These are phyloP conservation scores for Setipinna tenuifilis DNA, from an alignment of 2,797 vertebrate genomes.

Conservation along the genomic window DNA sequence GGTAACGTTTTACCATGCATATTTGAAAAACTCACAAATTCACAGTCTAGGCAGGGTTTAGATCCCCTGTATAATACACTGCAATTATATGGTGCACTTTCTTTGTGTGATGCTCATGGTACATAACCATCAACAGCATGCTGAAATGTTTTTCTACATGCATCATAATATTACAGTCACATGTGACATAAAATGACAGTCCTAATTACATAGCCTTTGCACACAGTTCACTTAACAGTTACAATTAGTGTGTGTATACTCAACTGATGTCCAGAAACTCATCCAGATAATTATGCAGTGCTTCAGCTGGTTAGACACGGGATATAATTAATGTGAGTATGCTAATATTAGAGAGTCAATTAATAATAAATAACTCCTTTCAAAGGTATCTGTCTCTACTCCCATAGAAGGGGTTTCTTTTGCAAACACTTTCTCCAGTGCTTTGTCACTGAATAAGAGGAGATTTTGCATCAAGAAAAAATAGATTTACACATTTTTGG, in stretches of 20 bases:
- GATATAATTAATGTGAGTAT: conserved; percentile 53
- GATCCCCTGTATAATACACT: background rate
- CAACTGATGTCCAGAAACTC: conserved; percentile 25
- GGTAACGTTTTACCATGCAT: too few relatives aligned
- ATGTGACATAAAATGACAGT: conserved; percentile 51
- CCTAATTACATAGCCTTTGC: conserved; percentile 41
- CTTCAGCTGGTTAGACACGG: conserved; percentile 38
- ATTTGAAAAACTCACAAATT: too few relatives aligned
- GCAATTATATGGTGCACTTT: background rate
- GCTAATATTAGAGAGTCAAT: conserved; percentile 48
- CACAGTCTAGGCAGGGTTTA: too few relatives aligned
- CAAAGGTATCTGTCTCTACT: conserved; percentile 14
- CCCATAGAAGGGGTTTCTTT: background rate
- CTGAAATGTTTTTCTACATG: background rate
- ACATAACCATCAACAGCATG: conserved; percentile 7
- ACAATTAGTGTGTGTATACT: conserved; percentile 59
- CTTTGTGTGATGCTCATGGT: background rate
- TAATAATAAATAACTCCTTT: conserved; percentile 47
- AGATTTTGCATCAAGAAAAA: background rate
- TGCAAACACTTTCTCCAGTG: background rate
- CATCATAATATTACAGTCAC: conserved; percentile 45
- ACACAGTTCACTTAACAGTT: conserved; percentile 49
- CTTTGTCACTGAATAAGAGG: background rate
- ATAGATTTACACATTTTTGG: background rate
- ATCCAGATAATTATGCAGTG: conserved; percentile 60